Evolutionary conservation across 1,140 invertebrate genomes (phyloP).

Genomic region (Diprion similis): DNA sequence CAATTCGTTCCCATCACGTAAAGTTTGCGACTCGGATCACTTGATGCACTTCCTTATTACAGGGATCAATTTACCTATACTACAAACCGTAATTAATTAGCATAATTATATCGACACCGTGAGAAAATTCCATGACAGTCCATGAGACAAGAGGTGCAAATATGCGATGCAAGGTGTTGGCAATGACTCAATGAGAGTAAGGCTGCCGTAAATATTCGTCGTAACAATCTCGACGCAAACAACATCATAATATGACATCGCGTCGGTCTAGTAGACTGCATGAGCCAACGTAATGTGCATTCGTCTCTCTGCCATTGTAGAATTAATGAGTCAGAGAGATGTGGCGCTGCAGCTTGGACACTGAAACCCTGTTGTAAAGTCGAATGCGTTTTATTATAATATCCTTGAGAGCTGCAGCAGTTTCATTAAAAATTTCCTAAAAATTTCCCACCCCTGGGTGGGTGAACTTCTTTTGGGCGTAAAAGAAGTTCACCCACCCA

Average conservation of each 20-base stretch:
- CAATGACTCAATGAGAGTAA: slow-evolving; percentile 21
- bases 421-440: background rate
- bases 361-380: too few species aligned
- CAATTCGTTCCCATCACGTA: too few species aligned
- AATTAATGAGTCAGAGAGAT: too few species aligned
- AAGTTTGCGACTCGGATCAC: too few species aligned
- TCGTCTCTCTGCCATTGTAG: background rate
- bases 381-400: too few species aligned
- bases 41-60: too few species aligned
- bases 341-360: too few species aligned
- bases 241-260: background rate
- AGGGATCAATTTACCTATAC: background rate
- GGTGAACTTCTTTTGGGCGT: too few species aligned
- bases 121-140: slow-evolving; percentile 34
- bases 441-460: too few species aligned
- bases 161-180: slow-evolving; percentile 28
- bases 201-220: too few species aligned
- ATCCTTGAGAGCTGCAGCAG: background rate
- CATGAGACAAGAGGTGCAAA: slow-evolving; percentile 10
- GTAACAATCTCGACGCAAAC: background rate
- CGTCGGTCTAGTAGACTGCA: background rate
- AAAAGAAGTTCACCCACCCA: too few species aligned
- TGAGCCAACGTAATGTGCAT: background rate
- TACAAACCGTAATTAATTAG: background rate
- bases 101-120: slow-evolving; percentile 30